Evolutionary conservation across 2,113 vertebrate species (phyloP), one percentile per base, ranked within the genome.

Genomic region (Burhinus oedicnemus): DNA sequence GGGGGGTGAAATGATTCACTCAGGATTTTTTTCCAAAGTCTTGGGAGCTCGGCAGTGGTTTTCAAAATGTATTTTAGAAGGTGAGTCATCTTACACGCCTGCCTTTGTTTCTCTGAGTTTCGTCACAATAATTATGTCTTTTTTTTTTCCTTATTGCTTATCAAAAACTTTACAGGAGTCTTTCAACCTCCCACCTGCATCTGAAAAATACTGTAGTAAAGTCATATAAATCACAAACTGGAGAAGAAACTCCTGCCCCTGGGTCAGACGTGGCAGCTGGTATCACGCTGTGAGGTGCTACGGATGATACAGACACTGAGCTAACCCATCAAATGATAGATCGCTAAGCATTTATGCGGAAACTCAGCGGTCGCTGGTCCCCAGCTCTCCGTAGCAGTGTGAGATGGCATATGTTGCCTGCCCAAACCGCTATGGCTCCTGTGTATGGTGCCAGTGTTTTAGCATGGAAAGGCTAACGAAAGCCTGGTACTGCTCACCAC

Each of bases 1-100:
- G 55, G 15, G 44, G 57, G 90, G n/a, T 94, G 87, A 92, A 92
- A 76, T 93, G 91, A 95, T 92, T 93, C 94, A 96, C 58, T 91
- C 18, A 2, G 52, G 17, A 6, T 15, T 60, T 19, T 40, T 93
- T 87, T 42, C 58, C 66, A 55, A 65, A 90, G 71, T 61, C 90
- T 34, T 80, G 72, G 92, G 87, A 69, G 72, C 76, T 97, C 47
- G 19, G 47, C 38, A 58, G 30, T 38, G 69, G 55, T 45, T 95
- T 85, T 90, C n/a, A 83, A 81, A 83, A 51, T 55, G 1, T 45
- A 15, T 74, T 80, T 92, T 66, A 78, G 58, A 77, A 78, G 42
- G 57, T 90, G 83, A 94, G 66, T 96, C 94, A 89, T 74, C 72
- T 51, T 76, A 38, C n/a, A 49, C 20, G 64, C 44, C 69, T 89